Base-by-base conservation (phyloP, 2,113 vertebrate species). In the Phasianus colchicus region DNA sequence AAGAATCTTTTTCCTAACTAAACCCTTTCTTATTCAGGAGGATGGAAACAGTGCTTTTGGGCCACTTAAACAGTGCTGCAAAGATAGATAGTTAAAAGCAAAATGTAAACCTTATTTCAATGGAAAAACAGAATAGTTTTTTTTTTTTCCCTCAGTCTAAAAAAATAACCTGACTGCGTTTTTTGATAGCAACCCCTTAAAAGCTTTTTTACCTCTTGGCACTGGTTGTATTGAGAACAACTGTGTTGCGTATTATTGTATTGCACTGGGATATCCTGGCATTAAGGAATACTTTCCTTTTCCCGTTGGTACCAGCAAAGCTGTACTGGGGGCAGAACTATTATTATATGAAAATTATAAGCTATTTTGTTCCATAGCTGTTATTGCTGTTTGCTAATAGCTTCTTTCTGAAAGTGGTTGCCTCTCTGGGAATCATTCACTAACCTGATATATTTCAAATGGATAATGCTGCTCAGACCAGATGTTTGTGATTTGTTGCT, bases 251-350 rank as follows among this genome's bases (percentile, higher is more conserved):
- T 65, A 52, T 75, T 61, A 77, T 24, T 0, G 0, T 63, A 32
- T 78, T 83, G 36, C 83, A 45, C 50, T 86, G 83, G 47, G 69
- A 93, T 82, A 90, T 92, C 80, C 88, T 93, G 90, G 64, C 78
- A 15, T 43, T 82, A 76, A 86, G 64, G 57, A 84, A 72, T 72
- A 89, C 77, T 93, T 90, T 92, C 17, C 32, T 86, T 90, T 95
- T 81, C 77, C 73, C 58, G 67, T 13, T 84, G 81, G 76, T 94
- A 65, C 43, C 86, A 96, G 66, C 80, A 70, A 96, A 90, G 76
- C 67, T 8, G 11, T 48, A 9, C 25, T 84, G 64, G 36, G 57
- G 61, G 69, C 75, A 94, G 77, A 78, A 65, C 34, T 61, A 12
- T 32, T 75, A 71, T 52, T 36, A 32, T 25, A 17, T 84, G 57